Base-by-base conservation (phyloP, 2,888 invertebrate species). In the Amphipoea lucens region DNA sequence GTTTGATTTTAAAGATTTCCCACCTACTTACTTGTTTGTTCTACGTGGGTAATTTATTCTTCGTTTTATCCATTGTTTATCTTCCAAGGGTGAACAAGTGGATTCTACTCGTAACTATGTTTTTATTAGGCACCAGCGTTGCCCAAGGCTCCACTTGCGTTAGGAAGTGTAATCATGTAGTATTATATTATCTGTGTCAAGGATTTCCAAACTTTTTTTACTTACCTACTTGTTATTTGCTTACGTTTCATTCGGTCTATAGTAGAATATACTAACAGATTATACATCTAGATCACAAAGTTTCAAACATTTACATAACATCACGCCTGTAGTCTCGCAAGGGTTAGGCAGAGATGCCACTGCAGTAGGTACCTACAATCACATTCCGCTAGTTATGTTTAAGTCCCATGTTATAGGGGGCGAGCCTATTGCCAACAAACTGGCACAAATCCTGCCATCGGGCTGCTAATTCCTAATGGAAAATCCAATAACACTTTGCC, bases 1-100 rank as follows among this genome's bases (percentile, higher is more conserved):
- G 36, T 70, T 78, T 42, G 40, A 74, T 75, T 81, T 76, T 67
- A 40, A 40, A 54, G n/a, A 70, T 57, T 51, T 7, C 69, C 48
- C 29, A 29, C 3, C 36, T 36, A 36, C 36, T 36, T 36, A 2
- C 36, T 36, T 36, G 36, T 36, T 67, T 81, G n/a, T 42, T 68
- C 57, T 23, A 74, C 29, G 6, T 40, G 4, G 48, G 23, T 23
- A 69, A 12, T 48, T 48, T 69, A 51, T 51, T 36, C 36, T 36
- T 69, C 3, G 17, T 29, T 29, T 29, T 11, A 45, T 68, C 11
- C 17, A 20, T 68, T 69, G 12, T 70, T 14, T 40, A 54, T 54
- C 14, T 51, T 70, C 36, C 14, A 7, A 20, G 29, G 6, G 12
- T 51, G 6, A 51, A 29, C 20, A 23, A 70, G 36, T 36, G 23